Evolutionary conservation across 2,113 vertebrate genomes (phyloP), one percentile per base, ranked within the genome.

Genomic region (Empidonax traillii): DNA sequence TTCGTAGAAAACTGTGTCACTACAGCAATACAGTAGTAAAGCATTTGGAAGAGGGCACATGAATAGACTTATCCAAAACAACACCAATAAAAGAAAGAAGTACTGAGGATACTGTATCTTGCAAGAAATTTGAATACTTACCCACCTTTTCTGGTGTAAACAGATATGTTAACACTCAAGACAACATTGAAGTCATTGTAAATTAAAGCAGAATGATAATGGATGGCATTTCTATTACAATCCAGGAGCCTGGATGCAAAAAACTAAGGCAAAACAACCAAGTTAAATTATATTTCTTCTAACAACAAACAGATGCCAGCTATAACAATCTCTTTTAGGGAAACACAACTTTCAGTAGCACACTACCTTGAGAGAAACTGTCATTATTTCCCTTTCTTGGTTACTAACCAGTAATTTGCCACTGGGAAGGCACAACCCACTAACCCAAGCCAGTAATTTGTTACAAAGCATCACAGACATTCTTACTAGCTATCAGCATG

Each of bases 401-500:
- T 81, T 93, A 51, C 68, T 78, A 89, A 79, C 75, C 65, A 86
- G 39, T 76, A 95, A 95, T 94, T 97, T 94, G 58, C 56, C 72
- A 49, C 85, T 81, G 59, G 61, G 46, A 94, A 94, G 63, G 35
- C 39, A 90, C 53, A 94, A 77, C 59, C 55, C 87, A 61, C 61
- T 85, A 81, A 73, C 33, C 28, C 53, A 88, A 92, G 68, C 65
- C 78, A 91, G 72, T 82, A 94, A 95, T 94, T 96, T 96, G 11
- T 90, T 65, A 69, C 41, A 87, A 90, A 91, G 71, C 28, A 82
- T 63, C 72, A 81, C 23, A 93, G 52, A 72, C n/a, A 30, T 78
- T 77, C 65, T 82, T 73, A 73, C 39, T 52, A 55, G 41, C 56
- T 61, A 62, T 35, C 46, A 90, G 59, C 27, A 39, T 2, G 2